phyloP scores from a whole-genome alignment of 2,888 invertebrate species.

The Nasonovia ribisnigri region DNA sequence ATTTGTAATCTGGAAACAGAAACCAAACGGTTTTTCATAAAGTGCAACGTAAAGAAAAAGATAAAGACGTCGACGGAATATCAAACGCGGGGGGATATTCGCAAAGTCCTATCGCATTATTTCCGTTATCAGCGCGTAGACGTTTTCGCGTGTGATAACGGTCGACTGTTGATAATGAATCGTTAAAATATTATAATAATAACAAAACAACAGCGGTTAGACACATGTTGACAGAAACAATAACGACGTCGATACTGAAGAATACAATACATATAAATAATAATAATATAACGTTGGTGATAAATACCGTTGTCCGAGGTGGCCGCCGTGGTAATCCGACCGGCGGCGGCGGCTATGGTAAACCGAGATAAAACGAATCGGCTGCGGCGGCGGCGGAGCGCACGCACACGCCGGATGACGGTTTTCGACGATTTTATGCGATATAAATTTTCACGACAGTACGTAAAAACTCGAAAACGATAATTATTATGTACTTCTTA shows the following conservation, averaged over 20 bases:
- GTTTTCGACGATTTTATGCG: background rate
- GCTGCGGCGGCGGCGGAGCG: constrained; percentile 36
- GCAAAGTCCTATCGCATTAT: background rate
- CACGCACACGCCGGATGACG: constrained; percentile 44
- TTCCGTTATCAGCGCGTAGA: constrained; percentile 43
- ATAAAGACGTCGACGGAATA: background rate
- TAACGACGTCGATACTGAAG: background rate
- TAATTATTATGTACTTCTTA: background rate
- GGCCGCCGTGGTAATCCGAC: constrained; percentile 57
- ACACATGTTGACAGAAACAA: no score
- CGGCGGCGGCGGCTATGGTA: constrained; percentile 30
- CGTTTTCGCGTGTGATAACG: constrained; percentile 33
- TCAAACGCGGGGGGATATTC: background rate
- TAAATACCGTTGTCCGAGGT: constrained; percentile 56
- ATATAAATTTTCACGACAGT: background rate
- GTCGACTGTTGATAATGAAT: background rate
- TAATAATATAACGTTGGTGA: background rate
- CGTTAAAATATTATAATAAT: background rate
- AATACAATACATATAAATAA: background rate
- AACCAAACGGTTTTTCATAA: background rate
- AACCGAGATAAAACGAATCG: constrained; percentile 41
- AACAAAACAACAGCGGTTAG: background rate
- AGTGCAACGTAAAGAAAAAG: background rate
- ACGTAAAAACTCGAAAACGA: background rate
- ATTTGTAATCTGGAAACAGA: constrained; percentile 56